Conservation (phyloP, 1,140 invertebrate genomes). For the Streblospio benedicti region DNA sequence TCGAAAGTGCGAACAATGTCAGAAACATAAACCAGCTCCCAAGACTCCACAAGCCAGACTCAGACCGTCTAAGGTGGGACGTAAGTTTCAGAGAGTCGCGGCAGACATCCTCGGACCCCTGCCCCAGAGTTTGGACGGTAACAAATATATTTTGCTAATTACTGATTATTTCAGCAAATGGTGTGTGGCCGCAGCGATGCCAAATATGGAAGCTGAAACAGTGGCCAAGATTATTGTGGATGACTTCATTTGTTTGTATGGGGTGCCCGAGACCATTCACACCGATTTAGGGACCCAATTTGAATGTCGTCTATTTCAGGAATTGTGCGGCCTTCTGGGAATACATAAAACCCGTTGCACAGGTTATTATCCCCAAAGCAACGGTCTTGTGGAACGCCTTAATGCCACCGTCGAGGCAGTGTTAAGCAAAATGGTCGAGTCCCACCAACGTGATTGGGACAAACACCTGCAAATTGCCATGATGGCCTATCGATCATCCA, state of each 20-base stretch:
- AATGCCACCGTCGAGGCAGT: constrained; percentile 5
- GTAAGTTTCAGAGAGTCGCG: constrained; percentile 13
- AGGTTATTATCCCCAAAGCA: constrained; percentile 22
- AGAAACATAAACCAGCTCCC: neutral
- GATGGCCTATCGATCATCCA: constrained; percentile 21
- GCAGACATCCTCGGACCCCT: constrained; percentile 18
- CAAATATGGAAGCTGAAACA: constrained; percentile 39
- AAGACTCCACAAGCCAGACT: neutral
- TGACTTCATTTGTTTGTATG: constrained; percentile 35
- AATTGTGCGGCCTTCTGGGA: constrained; percentile 15
- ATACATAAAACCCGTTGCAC: constrained; percentile 19
- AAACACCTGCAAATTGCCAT: constrained; percentile 16
- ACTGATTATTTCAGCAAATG: constrained; percentile 45
- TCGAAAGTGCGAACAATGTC: neutral
- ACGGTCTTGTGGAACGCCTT: constrained; percentile 19
- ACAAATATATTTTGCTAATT: constrained; percentile 40
- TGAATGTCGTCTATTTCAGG: constrained; percentile 14
- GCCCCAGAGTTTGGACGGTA: constrained; percentile 19
- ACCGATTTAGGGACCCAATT: constrained; percentile 36
- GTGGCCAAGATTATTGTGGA: constrained; percentile 37
- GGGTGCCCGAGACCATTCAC: constrained; percentile 34
- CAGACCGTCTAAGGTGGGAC: neutral
- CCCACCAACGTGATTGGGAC: constrained; percentile 25
- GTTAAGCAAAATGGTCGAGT: constrained; percentile 23
- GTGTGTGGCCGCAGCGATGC: constrained; percentile 35